Base-by-base conservation (phyloP, 2,113 vertebrate genomes). In the Macrotis lagotis region DNA sequence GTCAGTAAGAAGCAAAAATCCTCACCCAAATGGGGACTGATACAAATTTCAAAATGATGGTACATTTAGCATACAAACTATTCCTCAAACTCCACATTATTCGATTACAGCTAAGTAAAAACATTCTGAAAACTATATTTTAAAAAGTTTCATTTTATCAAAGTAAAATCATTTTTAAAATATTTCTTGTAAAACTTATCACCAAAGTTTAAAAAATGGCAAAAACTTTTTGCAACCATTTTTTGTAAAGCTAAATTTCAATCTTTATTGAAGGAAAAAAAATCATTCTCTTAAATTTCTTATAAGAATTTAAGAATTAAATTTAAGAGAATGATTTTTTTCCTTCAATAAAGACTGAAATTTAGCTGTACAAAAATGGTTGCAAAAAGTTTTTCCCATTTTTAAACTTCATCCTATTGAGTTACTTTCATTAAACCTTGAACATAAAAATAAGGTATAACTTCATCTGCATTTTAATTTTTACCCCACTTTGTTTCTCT, bases 31-130 rank as follows among this genome's bases (percentile, higher is more conserved):
- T 89, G 51, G 83, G 95, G 59, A 93, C 93, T 22, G 88, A 95
- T 94, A 96, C 95, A 96, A 96, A 98, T 94, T 94, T 96, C 90
- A 55, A 97, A 97, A 96, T 88, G 93, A 95, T 93, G 94, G 95
- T 93, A 98, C 93, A 96, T 89, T 96, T 97, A 96, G 93, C 97
- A 98, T 83, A 96, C 90, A 95, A 89, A 98, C 49, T 97, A 97
- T 89, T 91, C 95, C 50, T 14, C 93, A 96, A 97, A 96, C 94
- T 88, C 90, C 96, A 95, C 55, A 94, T 96, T 97, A 98, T 89
- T 94, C 95, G 59, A 93, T 95, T 98, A 98, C 51, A 98, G 88
- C 89, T 96, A 97, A 94, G 88, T 96, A 96, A 96, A 97, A 95
- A 90, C 83, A 96, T 94, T 90, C 31, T 93, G 96, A 94, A 94